Conservation (phyloP, 1,140 invertebrate genomes). For the Aplysia californica region DNA sequence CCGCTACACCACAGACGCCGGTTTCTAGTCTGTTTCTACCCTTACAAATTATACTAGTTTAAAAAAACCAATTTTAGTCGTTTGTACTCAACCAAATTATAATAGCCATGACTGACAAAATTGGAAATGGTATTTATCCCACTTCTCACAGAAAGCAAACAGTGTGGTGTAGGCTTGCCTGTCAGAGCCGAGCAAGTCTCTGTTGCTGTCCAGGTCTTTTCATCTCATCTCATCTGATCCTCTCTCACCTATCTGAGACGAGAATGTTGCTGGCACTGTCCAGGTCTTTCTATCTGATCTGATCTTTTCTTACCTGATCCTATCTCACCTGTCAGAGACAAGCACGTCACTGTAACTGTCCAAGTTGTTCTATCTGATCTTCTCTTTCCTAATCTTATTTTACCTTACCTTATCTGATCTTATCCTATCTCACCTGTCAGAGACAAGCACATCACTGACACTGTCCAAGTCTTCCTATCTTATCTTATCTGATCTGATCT, state of each 20-base stretch:
- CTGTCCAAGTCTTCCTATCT: slow-evolving; percentile 1
- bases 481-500: neutral
- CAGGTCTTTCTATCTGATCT: neutral
- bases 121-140: too few relatives aligned
- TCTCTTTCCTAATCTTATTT: slow-evolving; percentile 2
- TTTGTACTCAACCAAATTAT: too few relatives aligned
- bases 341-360: slow-evolving; percentile 61
- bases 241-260: neutral
- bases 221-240: neutral
- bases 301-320: neutral
- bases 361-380: slow-evolving; percentile 73
- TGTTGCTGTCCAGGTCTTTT: slow-evolving; percentile 2
- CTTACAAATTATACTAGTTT: too few relatives aligned
- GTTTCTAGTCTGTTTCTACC: too few relatives aligned
- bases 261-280: neutral
- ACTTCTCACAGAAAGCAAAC: too few relatives aligned
- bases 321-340: slow-evolving; percentile 44
- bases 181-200: neutral
- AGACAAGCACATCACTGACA: slow-evolving; percentile 1
- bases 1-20: too few relatives aligned
- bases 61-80: too few relatives aligned
- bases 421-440: neutral
- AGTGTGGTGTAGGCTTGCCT: neutral
- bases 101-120: too few relatives aligned
- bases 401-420: neutral